Conservation (phyloP, 2,113 vertebrate genomes). For the Montifringilla adamsi region DNA sequence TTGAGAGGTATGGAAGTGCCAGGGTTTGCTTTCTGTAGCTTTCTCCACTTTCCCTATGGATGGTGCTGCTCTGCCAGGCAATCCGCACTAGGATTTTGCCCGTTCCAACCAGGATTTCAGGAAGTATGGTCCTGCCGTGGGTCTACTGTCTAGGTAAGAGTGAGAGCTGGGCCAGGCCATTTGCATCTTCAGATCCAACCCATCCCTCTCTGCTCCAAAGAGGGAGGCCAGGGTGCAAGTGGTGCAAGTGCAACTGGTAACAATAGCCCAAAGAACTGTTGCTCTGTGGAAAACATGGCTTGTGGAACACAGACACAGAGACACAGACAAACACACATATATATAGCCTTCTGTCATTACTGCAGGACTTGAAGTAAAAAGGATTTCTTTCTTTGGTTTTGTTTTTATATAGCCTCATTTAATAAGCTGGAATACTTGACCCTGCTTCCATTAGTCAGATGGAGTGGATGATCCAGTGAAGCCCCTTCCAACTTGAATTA, state of each 20-base stretch:
- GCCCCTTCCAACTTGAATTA: background rate
- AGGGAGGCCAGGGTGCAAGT: background rate
- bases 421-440: background rate
- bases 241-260: background rate
- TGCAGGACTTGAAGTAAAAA: background rate
- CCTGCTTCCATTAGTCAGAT: background rate
- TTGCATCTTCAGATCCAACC: accelerated
- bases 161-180: background rate
- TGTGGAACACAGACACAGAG: background rate
- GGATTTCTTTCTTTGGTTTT: background rate
- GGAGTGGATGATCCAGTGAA: background rate
- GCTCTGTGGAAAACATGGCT: background rate
- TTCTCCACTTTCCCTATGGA: background rate
- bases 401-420: background rate
- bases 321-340: accelerated
- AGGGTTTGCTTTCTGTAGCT: background rate
- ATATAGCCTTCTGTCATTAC: background rate
- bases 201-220: background rate
- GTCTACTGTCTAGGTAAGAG: background rate
- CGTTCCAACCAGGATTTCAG: background rate
- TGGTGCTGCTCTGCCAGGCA: background rate
- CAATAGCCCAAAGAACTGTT: background rate
- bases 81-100: background rate
- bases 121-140: background rate
- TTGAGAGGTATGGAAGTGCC: background rate